phyloP scores from a whole-genome alignment of 2,888 invertebrate species.

The Caenorhabditis wallacei region DNA sequence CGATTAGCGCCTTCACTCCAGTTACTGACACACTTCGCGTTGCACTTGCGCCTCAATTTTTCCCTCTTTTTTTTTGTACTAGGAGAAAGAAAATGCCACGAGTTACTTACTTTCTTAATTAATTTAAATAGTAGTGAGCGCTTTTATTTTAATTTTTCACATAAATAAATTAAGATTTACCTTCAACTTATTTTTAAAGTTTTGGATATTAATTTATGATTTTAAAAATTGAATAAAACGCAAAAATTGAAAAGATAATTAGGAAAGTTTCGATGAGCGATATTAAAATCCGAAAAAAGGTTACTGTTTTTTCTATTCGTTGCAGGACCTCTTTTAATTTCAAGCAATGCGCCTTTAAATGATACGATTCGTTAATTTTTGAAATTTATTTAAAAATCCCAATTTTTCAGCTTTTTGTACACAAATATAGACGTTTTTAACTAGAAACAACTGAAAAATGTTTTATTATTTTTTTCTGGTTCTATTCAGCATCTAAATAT shows the following conservation, averaged over 20 bases:
- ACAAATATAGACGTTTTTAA: too few species aligned
- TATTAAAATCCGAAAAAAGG: too few species aligned
- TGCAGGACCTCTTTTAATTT: neutral
- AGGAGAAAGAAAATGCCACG: conserved; percentile 22
- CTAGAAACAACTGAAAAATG: too few species aligned
- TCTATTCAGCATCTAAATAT: too few species aligned
- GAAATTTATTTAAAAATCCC: neutral
- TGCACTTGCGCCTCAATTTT: conserved; percentile 17
- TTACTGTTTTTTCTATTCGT: too few species aligned
- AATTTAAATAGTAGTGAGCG: conserved; percentile 15
- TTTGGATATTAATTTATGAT: too few species aligned
- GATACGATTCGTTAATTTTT: neutral
- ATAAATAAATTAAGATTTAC: too few species aligned
- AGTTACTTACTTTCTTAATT: neutral
- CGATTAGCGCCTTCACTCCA: conserved; percentile 23
- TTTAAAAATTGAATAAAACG: too few species aligned
- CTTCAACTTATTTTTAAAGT: too few species aligned
- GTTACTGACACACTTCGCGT: conserved; percentile 35
- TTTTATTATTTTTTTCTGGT: too few species aligned
- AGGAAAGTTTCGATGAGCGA: too few species aligned
- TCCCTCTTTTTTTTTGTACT: neutral
- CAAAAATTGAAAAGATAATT: too few species aligned
- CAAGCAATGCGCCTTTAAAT: neutral
- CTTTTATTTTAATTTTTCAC: neutral
- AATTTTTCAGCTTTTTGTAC: neutral